Conservation (phyloP, 2,888 invertebrate genomes). For the Nymphalis urticae region DNA sequence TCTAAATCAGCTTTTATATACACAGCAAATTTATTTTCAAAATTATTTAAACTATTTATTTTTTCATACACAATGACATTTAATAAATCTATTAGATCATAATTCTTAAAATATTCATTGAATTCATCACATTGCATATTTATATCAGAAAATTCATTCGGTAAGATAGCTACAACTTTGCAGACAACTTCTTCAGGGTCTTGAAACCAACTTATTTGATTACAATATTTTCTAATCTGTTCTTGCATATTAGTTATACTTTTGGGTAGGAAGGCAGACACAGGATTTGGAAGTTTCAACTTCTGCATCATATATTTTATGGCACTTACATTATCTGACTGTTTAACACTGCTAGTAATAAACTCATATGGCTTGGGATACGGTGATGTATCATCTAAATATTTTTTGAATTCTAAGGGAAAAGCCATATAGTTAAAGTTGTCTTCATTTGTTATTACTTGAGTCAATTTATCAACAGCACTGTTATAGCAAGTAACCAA, state of each 20-base stretch:
- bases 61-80: slow-evolving; percentile 81
- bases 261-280: slow-evolving; percentile 67
- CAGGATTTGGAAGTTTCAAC: slow-evolving; percentile 79
- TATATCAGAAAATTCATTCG: slow-evolving; percentile 63
- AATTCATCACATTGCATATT: slow-evolving; percentile 66
- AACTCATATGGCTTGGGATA: slow-evolving; percentile 85
- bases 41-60: slow-evolving; percentile 69
- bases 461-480: slow-evolving; percentile 83
- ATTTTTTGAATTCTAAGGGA: slow-evolving; percentile 83
- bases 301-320: slow-evolving; percentile 78
- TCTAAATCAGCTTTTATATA: slow-evolving; percentile 80
- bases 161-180: slow-evolving; percentile 71
- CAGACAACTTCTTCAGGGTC: slow-evolving; percentile 73
- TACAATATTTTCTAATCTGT: slow-evolving; percentile 74
- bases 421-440: slow-evolving; percentile 83
- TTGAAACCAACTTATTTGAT: slow-evolving; percentile 74
- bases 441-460: slow-evolving; percentile 82
- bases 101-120: slow-evolving; percentile 60
- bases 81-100: slow-evolving; percentile 79
- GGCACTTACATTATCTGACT: slow-evolving; percentile 68
- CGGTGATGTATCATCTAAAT: slow-evolving; percentile 71
- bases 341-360: slow-evolving; percentile 84
- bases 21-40: slow-evolving; percentile 77
- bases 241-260: slow-evolving; percentile 69
- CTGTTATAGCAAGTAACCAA: slow-evolving; percentile 85